These are phyloP conservation scores for Synanthedon vespiformis DNA, from an alignment of 2,888 invertebrate species.

Conservation along the genomic window DNA sequence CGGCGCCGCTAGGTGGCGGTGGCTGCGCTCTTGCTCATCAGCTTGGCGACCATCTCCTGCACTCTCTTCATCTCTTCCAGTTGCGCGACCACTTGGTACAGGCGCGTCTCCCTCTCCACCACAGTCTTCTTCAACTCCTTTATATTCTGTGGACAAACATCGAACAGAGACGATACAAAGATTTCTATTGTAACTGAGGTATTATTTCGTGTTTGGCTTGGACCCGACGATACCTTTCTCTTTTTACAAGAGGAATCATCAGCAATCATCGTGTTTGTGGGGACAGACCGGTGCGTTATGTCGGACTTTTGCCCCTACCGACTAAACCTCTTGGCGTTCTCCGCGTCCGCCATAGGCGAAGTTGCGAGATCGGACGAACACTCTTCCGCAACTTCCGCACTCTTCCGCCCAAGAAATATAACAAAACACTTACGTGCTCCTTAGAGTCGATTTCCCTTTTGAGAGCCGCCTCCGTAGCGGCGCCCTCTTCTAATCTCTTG, in stretches of 20 bases:
- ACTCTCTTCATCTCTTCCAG: slow-evolving; percentile 64
- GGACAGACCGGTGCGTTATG: too few species aligned
- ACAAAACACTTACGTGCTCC: slow-evolving; percentile 13
- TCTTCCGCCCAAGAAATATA: too few species aligned
- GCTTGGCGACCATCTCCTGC: slow-evolving; percentile 64
- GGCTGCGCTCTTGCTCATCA: slow-evolving; percentile 49
- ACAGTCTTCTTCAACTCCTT: slow-evolving; percentile 62
- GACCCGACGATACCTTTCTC: too few species aligned
- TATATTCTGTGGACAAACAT: slow-evolving; percentile 35
- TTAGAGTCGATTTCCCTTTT: slow-evolving; percentile 42
- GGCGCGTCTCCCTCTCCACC: slow-evolving; percentile 54
- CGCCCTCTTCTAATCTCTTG: slow-evolving; percentile 49
- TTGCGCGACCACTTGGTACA: slow-evolving; percentile 58
- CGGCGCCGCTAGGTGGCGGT: slow-evolving; percentile 6
- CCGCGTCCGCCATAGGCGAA: too few species aligned
- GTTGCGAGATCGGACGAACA: too few species aligned
- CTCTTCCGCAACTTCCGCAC: too few species aligned
- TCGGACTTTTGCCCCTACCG: too few species aligned
- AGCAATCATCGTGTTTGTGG: too few species aligned
- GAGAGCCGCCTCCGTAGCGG: slow-evolving; percentile 25
- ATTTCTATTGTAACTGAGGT: too few species aligned
- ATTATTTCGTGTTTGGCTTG: too few species aligned
- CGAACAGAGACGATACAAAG: neutral
- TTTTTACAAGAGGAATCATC: too few species aligned
- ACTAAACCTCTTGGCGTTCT: too few species aligned